Base-by-base conservation (phyloP, 2,797 vertebrate species). In the Antennarius maculatus region DNA sequence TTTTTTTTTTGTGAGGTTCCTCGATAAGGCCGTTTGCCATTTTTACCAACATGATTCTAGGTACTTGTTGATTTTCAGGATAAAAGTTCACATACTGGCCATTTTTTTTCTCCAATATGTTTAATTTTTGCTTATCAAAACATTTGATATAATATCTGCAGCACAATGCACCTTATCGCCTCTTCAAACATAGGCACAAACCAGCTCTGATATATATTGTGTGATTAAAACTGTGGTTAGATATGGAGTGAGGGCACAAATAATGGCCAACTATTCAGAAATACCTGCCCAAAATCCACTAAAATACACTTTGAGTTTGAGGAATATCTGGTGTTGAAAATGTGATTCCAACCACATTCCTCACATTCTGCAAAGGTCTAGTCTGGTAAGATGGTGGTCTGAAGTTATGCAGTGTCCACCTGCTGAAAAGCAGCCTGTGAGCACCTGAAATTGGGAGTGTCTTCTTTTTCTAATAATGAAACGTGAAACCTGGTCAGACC, bases 401-500 rank as follows among this genome's bases (percentile, higher is more conserved):
- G 9, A 37, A 49, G 49, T n/a, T 5, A 7, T 7, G 9, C 56
- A 61, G 37, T 47, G 28, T 82, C 55, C 75, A 85, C 79, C 74
- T 88, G 83, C 54, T 74, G 64, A 80, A 76, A 58, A 71, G 56
- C 11, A 1, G 59, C 3, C 34, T 31, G 64, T 4, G 14, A 71
- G 57, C 42, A 39, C 28, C 69, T 66, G 72, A 59, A 76, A 63
- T 58, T 46, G 69, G 85, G 88, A 84, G 89, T 66, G 85, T 66
- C 84, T 62, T 79, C 57, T 34, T 61, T 17, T 34, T 34, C 7
- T 8, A 34, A 7, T 4, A 70, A 66, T 69, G 85, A 85, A 89
- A 93, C 81, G 49, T 64, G 81, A 92, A 66, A 82, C 75, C 82
- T 82, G 74, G 93, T 91, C 56, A 82, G 74, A 93, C 94, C 89